Evolutionary conservation across 1,140 invertebrate species (phyloP), one percentile per base, ranked within the genome.

Genomic region (Cotesia typhae): DNA sequence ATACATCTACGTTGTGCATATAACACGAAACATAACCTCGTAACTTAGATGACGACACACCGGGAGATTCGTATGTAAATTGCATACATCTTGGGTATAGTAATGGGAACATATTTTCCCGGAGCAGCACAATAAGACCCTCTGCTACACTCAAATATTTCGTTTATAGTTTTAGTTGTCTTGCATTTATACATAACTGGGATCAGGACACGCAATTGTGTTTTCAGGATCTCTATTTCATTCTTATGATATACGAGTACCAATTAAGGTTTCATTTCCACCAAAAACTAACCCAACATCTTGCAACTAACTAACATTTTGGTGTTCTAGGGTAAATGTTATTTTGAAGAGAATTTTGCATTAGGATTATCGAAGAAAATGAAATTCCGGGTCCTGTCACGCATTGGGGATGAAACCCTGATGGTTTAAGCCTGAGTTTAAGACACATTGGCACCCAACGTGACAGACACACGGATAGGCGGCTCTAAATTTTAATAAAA

Each of bases 41-140:
- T 72, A 75, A 47, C 69, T 72, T 72, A 52, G 69, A 28, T 36
- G 60, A 37, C 59, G 36, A 75, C 67, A 67, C 74, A 70, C 41
- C 59, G 70, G 67, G 68, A 75, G 64, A 75, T 75, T 75, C 69
- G 68, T 70, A 75, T 75, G 71, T 70, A 75, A 75, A 75, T 75
- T 75, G 71, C 64, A 71, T 47, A 47, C 68, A 75, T 73, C 71
- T 73, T 73, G 70, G 55, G 53, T 53, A 65, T 47, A 65, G 9
- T 14, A 35, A 52, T 47, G 20, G 57, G 52, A 71, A 67, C 64
- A 71, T 71, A 73, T 75, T 73, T 73, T 36, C 68, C 57, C 51
- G 47, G 53, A 36, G 53, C 35, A 51, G 55, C 36, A 59, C 41
- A 47, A 47, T 47, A 47, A 47, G 41, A 47, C 41, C 41, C 41